A percentile compares a stretch with the other conserved stretches of the same genome.
Evolutionary conservation across 92 coral and sea anemone genomes (phyloP).

Genomic region (Actinernus sp.): DNA sequence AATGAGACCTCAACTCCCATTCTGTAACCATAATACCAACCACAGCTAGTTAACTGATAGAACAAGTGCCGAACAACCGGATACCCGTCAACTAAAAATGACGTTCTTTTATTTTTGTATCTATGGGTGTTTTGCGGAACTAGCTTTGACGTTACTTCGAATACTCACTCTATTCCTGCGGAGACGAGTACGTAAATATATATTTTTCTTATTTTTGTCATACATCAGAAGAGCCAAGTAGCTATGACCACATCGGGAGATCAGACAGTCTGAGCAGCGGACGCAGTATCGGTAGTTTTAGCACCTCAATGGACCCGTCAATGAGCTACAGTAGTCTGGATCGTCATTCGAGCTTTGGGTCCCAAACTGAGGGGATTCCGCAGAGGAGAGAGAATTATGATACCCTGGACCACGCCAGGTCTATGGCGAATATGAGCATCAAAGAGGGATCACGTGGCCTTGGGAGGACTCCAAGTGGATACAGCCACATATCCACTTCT

Average conservation of each 20-base stretch:
- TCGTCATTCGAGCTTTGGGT: slow-evolving; percentile 87
- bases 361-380: slow-evolving; percentile 48
- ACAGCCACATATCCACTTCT: slow-evolving; percentile 52
- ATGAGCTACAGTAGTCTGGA: slow-evolving; percentile 69
- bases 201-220: background rate
- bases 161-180: no score
- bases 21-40: no score
- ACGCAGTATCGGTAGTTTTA: slow-evolving; percentile 75
- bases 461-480: slow-evolving; percentile 53
- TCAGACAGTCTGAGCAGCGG: slow-evolving; percentile 88
- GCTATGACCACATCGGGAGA: slow-evolving; percentile 74
- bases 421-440: slow-evolving; percentile 45
- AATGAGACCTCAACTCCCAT: no score
- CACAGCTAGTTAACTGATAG: no score
- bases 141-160: no score
- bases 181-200: background rate
- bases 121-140: no score
- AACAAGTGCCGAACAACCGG: no score
- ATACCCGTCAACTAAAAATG: no score
- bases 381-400: slow-evolving; percentile 51
- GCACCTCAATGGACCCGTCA: slow-evolving; percentile 37
- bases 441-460: slow-evolving; percentile 63
- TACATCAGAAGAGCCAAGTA: slow-evolving; percentile 19
- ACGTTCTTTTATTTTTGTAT: no score
- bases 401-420: slow-evolving; percentile 68